Evolutionary conservation across 1,140 invertebrate genomes (phyloP).

Genomic region (Adelges cooleyi): DNA sequence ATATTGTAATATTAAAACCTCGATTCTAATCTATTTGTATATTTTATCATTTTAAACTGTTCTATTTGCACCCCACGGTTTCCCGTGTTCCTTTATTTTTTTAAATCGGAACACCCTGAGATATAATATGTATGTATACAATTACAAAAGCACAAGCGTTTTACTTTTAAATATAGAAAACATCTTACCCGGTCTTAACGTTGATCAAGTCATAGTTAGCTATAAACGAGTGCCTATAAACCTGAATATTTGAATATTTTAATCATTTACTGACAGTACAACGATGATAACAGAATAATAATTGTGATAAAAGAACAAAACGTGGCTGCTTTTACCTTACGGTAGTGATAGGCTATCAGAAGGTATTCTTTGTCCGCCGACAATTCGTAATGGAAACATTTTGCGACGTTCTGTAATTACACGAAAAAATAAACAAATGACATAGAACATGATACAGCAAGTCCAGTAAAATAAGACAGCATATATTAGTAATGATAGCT

Average conservation of each 20-base stretch:
- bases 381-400: conserved; percentile 41
- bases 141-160: not conserved
- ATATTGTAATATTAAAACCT: no score
- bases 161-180: not conserved
- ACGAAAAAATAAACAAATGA: not conserved
- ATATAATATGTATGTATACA: no score
- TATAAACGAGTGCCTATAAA: conserved; percentile 4
- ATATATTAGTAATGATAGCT: not conserved
- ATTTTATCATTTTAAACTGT: no score
- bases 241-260: not conserved
- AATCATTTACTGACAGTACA: no score
- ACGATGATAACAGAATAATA: no score
- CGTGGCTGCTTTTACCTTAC: conserved; percentile 41
- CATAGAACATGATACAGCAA: not conserved
- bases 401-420: conserved; percentile 37
- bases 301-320: no score
- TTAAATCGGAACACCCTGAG: no score
- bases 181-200: not conserved
- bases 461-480: conserved; percentile 31
- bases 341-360: conserved; percentile 41
- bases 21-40: no score
- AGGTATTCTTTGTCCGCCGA: conserved; percentile 44
- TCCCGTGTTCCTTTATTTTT: no score
- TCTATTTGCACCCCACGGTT: no score
- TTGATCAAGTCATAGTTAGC: not conserved